Percentiles rank a stretch among this genome's conserved stretches.
Conservation (phyloP, 92 coral and sea anemone genomes). For the Zoanthus solanderi region DNA sequence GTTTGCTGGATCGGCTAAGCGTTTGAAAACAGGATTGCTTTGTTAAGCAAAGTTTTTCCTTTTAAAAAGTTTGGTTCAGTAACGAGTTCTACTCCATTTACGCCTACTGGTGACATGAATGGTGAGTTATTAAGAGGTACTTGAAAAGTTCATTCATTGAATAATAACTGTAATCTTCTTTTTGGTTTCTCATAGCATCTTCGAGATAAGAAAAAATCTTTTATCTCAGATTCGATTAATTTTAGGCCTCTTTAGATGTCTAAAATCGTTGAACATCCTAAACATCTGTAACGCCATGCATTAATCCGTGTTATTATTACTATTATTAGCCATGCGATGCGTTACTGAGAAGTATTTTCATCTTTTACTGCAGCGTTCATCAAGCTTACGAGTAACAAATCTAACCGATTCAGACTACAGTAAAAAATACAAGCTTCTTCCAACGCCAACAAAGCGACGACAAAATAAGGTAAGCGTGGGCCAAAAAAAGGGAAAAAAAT, state of each 20-base stretch:
- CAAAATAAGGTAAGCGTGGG: slow-evolving; percentile 74
- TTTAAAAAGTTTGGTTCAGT: background rate
- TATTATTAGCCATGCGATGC: slow-evolving; percentile 15
- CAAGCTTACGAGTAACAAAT: slow-evolving; percentile 37
- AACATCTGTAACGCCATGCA: slow-evolving; percentile 5
- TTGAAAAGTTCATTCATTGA: background rate
- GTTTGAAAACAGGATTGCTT: background rate
- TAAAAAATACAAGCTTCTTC: slow-evolving; percentile 81
- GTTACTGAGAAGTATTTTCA: background rate
- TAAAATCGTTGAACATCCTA: background rate
- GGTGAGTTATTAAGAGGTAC: slow-evolving; percentile 15
- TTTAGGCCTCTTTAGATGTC: background rate
- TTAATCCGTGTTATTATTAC: slow-evolving; percentile 11
- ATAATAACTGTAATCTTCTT: background rate
- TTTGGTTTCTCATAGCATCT: background rate
- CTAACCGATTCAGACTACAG: slow-evolving; percentile 72
- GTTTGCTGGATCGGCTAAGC: background rate
- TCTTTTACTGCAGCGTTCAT: slow-evolving; percentile 13
- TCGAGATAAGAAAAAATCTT: background rate
- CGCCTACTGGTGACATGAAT: slow-evolving; percentile 30
- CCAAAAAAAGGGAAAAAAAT: too few species aligned
- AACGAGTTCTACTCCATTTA: slow-evolving; percentile 29
- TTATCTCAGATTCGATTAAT: background rate
- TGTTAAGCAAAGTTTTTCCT: background rate
- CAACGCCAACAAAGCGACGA: slow-evolving; percentile 85